Evolutionary conservation across 2,888 invertebrate genomes (phyloP).

Genomic region (Chironomus tentans): DNA sequence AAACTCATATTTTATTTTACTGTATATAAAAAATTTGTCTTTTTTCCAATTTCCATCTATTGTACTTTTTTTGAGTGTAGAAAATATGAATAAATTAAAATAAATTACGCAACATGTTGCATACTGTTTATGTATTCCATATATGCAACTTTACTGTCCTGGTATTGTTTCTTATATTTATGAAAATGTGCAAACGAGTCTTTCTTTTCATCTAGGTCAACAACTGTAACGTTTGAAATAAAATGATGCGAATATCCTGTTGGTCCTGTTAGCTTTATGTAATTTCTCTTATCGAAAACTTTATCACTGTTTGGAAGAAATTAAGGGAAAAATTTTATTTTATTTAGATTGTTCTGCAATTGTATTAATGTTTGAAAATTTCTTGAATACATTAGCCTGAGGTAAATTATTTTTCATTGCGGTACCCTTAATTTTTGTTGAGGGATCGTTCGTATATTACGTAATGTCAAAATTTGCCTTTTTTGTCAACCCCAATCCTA

Average conservation of each 20-base stretch:
- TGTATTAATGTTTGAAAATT: not conserved
- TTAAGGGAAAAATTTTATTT: not conserved
- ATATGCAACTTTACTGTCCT: constrained; percentile 15
- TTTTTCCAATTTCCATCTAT: too few species aligned
- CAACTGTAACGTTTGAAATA: constrained; percentile 7
- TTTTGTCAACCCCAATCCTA: too few species aligned
- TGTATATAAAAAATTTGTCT: too few species aligned
- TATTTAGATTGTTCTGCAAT: not conserved
- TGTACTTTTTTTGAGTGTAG: too few species aligned
- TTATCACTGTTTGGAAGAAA: not conserved
- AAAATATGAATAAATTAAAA: too few species aligned
- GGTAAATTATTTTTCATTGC: not conserved
- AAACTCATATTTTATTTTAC: too few species aligned
- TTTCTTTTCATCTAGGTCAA: constrained; percentile 22
- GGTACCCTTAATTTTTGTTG: not conserved
- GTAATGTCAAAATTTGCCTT: too few species aligned
- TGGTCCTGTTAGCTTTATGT: not conserved
- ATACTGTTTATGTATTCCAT: not conserved
- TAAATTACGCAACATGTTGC: not conserved
- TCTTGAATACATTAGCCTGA: not conserved
- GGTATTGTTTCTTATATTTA: constrained; percentile 25
- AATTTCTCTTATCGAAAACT: not conserved
- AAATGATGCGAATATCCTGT: not conserved
- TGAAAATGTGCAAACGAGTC: constrained; percentile 11
- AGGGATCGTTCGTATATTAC: too few species aligned